A percentile compares a stretch with the other conserved stretches of the same genome.
Evolutionary conservation across 2,888 invertebrate species (phyloP).

Genomic region (Synanthedon tipuliformis): DNA sequence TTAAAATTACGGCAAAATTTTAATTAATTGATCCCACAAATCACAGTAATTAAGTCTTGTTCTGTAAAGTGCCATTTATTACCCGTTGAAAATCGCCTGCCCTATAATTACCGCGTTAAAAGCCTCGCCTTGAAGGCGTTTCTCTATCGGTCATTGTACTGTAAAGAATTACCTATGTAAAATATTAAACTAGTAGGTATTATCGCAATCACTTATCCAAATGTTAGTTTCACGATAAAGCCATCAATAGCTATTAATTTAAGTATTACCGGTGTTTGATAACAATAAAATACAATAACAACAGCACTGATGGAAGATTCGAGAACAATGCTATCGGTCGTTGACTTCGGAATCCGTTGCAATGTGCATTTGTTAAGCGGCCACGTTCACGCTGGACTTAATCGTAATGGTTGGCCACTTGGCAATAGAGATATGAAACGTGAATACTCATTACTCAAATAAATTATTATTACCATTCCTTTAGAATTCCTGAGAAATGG

Average conservation of each 20-base stretch:
- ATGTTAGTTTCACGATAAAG: conserved; percentile 24
- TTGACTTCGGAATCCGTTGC: conserved; percentile 12
- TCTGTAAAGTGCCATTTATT: too few relatives aligned
- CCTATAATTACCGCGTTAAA: conserved; percentile 7
- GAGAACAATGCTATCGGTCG: conserved; percentile 26
- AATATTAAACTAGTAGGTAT: conserved; percentile 6
- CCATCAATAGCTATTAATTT: conserved; percentile 28
- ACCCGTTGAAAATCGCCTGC: background rate
- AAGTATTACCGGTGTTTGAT: conserved; percentile 21
- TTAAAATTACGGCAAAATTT: too few relatives aligned
- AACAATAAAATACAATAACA: conserved; percentile 11
- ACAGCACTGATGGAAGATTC: conserved; percentile 9
- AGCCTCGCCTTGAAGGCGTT: conserved; percentile 12
- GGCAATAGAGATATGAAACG: background rate
- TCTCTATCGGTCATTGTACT: conserved; percentile 43
- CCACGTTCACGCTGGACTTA: background rate
- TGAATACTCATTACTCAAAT: too few relatives aligned
- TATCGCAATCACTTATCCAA: conserved; percentile 16
- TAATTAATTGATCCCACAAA: too few relatives aligned
- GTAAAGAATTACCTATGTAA: conserved; percentile 14
- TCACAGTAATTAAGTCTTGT: too few relatives aligned
- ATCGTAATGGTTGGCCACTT: background rate
- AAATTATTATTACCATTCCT: background rate
- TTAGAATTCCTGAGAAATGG: too few relatives aligned
- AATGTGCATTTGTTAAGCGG: conserved; percentile 25